Percentiles rank a stretch among this genome's conserved stretches.
These are phyloP conservation scores for Aplysia californica DNA, from an alignment of 1,140 invertebrate species.

Conservation along the genomic window DNA sequence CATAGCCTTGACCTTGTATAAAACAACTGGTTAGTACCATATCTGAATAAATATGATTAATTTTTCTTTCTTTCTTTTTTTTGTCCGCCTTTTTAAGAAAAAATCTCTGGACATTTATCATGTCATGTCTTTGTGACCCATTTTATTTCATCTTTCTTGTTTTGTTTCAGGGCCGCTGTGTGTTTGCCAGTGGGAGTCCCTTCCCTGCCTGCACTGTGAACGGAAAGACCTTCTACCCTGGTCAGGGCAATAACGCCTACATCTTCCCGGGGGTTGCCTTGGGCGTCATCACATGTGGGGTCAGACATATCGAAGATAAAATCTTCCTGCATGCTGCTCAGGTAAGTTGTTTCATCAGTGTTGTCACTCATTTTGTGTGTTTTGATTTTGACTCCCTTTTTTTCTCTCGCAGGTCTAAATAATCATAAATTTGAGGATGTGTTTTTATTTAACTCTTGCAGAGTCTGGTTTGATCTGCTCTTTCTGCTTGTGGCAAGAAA, in stretches of 20 bases:
- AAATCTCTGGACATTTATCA: too few species aligned
- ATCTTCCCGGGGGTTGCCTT: slow-evolving; percentile 68
- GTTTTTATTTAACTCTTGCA: background rate
- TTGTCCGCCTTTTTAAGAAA: too few species aligned
- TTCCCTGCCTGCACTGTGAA: slow-evolving; percentile 58
- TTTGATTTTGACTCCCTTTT: background rate
- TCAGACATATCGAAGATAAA: slow-evolving; percentile 58
- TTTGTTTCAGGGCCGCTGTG: slow-evolving; percentile 53
- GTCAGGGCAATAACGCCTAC: slow-evolving; percentile 68
- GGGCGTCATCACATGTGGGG: slow-evolving; percentile 58
- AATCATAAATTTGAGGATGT: too few species aligned
- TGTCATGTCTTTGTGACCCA: too few species aligned
- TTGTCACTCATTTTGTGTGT: background rate
- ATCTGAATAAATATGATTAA: too few species aligned
- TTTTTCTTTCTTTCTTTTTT: too few species aligned
- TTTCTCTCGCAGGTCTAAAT: too few species aligned
- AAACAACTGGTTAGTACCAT: too few species aligned
- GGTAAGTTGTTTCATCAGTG: slow-evolving; percentile 51
- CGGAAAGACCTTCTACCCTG: slow-evolving; percentile 57
- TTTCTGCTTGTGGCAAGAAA: background rate
- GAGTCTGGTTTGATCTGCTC: background rate
- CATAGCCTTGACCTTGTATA: too few species aligned
- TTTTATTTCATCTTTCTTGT: too few species aligned
- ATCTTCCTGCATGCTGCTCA: slow-evolving; percentile 64
- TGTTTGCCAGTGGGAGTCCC: slow-evolving; percentile 67